Percentiles rank a stretch among this genome's conserved stretches.
phyloP scores from a whole-genome alignment of 2,797 vertebrate species.

The Gila robusta region DNA sequence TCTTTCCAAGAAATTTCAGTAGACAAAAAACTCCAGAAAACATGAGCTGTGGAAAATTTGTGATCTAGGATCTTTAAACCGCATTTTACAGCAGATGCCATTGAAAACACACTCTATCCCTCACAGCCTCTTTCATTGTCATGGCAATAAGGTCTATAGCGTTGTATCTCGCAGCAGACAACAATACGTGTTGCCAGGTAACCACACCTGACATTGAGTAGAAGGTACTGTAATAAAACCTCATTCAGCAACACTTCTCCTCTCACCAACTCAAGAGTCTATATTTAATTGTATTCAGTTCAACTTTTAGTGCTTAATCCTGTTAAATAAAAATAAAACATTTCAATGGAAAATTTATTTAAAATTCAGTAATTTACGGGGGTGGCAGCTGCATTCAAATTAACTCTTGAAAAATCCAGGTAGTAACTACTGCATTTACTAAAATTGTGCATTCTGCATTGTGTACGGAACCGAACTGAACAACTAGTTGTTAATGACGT shows the following conservation, averaged over 20 bases:
- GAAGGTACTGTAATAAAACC: slow-evolving; percentile 20
- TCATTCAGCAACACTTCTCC: slow-evolving; percentile 5
- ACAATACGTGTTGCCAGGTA: slow-evolving; percentile 49
- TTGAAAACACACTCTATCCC: no score
- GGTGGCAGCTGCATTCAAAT: background rate
- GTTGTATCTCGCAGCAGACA: background rate
- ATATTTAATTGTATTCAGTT: background rate
- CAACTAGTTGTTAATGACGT: background rate
- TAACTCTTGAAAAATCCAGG: background rate
- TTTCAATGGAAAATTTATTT: no score
- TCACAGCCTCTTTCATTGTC: no score
- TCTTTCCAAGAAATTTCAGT: no score
- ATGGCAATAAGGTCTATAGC: no score
- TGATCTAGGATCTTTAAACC: no score
- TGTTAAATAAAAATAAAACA: no score
- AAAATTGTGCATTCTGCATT: background rate
- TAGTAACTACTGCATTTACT: background rate
- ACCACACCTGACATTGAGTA: slow-evolving; percentile 31
- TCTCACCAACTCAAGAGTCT: background rate
- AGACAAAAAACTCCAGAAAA: no score
- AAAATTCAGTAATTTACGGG: background rate
- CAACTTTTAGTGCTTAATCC: background rate
- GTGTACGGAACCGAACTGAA: background rate
- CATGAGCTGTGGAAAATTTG: no score
- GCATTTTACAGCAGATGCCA: no score